These are phyloP conservation scores for Philopedon plagiatum DNA, from an alignment of 2,888 invertebrate genomes.

Conservation along the genomic window DNA sequence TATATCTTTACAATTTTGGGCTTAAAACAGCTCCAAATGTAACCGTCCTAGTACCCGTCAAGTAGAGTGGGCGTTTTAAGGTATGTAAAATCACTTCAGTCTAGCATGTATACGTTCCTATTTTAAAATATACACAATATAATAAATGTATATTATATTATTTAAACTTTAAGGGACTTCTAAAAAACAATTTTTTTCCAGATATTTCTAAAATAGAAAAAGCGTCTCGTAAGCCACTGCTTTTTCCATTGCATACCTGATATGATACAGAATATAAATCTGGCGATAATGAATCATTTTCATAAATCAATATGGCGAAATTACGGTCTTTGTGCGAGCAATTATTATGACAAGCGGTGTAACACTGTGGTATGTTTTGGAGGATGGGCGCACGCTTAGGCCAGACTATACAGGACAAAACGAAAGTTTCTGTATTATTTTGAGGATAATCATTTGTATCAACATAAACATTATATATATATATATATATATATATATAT, in stretches of 20 bases:
- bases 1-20: too few species aligned
- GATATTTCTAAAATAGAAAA: too few species aligned
- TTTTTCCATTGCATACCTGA: slow-evolving; percentile 42
- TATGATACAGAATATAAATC: slow-evolving; percentile 47
- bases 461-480: background rate
- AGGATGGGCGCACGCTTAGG: slow-evolving; percentile 12
- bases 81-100: too few species aligned
- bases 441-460: too few species aligned
- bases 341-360: slow-evolving; percentile 43
- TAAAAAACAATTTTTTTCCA: background rate
- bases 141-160: too few species aligned
- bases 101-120: too few species aligned
- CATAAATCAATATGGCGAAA: slow-evolving; percentile 46
- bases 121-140: too few species aligned
- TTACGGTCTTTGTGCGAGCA: slow-evolving; percentile 44
- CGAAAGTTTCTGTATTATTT: background rate
- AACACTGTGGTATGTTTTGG: slow-evolving; percentile 38
- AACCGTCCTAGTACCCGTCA: too few species aligned
- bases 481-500: slow-evolving; percentile 17
- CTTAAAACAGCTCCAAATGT: too few species aligned
- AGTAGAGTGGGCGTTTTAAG: too few species aligned
- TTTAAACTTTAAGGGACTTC: too few species aligned
- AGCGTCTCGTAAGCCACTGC: slow-evolving; percentile 3
- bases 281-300: slow-evolving; percentile 49
- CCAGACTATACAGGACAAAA: background rate